phyloP scores from a whole-genome alignment of 2,113 vertebrate species.

The Stercorarius parasiticus region DNA sequence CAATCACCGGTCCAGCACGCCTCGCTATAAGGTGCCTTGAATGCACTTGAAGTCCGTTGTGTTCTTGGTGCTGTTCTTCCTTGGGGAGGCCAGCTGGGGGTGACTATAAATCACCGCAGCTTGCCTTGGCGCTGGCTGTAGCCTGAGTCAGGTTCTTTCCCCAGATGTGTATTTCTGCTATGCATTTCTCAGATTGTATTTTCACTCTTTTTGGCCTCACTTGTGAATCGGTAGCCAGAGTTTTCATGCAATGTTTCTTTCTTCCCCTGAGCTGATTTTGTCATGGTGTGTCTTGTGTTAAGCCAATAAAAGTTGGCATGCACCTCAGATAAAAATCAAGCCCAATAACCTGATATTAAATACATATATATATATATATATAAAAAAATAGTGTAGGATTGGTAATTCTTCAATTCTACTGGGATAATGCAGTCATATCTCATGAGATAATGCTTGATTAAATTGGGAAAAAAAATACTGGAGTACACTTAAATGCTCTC shows the following conservation, averaged over 20 bases:
- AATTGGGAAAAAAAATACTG: neutral
- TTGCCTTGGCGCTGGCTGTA: neutral
- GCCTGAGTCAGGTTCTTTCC: neutral
- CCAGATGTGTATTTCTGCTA: neutral
- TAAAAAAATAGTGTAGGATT: neutral
- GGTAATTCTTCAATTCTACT: conserved; percentile 3
- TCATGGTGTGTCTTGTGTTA: neutral
- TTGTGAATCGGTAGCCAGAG: neutral
- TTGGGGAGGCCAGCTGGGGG: neutral
- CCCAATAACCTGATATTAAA: neutral
- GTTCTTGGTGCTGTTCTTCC: neutral
- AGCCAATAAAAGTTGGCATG: neutral
- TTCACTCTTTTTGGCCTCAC: neutral
- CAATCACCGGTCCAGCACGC: neutral
- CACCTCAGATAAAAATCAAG: neutral
- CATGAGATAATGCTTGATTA: conserved; percentile 55
- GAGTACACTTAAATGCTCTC: conserved; percentile 9
- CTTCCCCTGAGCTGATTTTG: neutral
- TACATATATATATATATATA: neutral
- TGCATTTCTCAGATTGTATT: neutral
- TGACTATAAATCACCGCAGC: neutral
- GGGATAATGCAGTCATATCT: conserved; percentile 41
- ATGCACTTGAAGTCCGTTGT: neutral
- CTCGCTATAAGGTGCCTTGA: neutral
- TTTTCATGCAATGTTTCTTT: neutral